These are phyloP conservation scores for Zosterops lateralis DNA, from an alignment of 2,113 vertebrate species.

Conservation along the genomic window DNA sequence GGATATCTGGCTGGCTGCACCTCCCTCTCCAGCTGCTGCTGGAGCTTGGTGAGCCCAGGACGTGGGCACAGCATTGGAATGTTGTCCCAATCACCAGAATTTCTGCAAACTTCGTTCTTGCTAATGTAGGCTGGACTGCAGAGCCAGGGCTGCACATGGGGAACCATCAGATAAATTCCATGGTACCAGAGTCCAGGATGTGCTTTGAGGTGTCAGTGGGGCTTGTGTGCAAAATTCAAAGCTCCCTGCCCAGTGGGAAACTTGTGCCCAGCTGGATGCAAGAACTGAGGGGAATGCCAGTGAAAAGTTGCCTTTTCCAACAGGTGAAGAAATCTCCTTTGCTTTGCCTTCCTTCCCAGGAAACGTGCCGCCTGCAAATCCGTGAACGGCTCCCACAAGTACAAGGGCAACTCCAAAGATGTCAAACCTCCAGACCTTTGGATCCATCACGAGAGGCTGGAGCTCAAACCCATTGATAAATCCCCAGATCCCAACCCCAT, in stretches of 20 bases:
- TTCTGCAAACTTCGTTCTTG: background rate
- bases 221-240: background rate
- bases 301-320: background rate
- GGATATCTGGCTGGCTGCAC: background rate
- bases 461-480: constrained; percentile 96
- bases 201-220: background rate
- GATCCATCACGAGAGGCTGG: constrained; percentile 97
- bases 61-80: background rate
- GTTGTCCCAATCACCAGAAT: background rate
- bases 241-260: background rate
- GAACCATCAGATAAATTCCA: background rate
- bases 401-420: constrained; percentile 96
- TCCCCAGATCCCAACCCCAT: constrained; percentile 95
- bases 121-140: background rate
- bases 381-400: constrained; percentile 94
- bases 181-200: background rate
- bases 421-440: constrained; percentile 97
- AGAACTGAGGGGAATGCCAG: background rate
- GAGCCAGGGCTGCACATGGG: background rate
- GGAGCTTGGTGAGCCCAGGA: background rate
- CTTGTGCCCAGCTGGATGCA: background rate
- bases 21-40: background rate
- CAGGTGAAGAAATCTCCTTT: background rate
- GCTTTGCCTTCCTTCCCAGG: constrained; percentile 47
- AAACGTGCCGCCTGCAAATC: constrained; percentile 96